Percentiles rank a stretch among this genome's conserved stretches.
phyloP scores from a whole-genome alignment of 2,888 invertebrate genomes.

The Griposia aprilina region DNA sequence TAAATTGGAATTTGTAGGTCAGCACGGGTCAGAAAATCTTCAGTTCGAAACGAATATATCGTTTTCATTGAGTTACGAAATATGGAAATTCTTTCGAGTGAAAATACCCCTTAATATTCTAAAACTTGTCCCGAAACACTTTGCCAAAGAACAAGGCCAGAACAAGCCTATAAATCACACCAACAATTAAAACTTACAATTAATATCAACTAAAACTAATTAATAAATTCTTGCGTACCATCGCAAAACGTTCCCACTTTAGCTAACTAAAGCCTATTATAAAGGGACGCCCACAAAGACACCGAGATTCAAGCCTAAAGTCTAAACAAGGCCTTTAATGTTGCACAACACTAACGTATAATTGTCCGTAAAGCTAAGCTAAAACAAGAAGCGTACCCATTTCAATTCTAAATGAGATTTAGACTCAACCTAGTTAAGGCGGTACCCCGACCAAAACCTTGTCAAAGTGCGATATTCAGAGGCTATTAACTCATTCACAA shows the following conservation, averaged over 20 bases:
- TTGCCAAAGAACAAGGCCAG: not conserved
- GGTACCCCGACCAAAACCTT: too few species aligned
- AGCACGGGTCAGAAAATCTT: too few species aligned
- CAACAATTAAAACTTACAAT: slow-evolving; percentile 35
- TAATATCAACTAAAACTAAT: slow-evolving; percentile 48
- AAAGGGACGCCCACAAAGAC: slow-evolving; percentile 40
- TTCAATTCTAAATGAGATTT: slow-evolving; percentile 62
- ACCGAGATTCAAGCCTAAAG: slow-evolving; percentile 32
- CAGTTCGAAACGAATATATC: not conserved
- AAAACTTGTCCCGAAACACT: not conserved
- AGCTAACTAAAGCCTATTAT: slow-evolving; percentile 2
- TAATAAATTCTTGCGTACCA: slow-evolving; percentile 38
- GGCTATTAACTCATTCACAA: too few species aligned
- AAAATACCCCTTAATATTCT: not conserved
- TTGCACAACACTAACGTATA: slow-evolving; percentile 42
- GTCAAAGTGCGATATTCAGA: too few species aligned
- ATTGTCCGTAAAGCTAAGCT: slow-evolving; percentile 27
- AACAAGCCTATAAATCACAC: slow-evolving; percentile 27
- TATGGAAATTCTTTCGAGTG: not conserved
- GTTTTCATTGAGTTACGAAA: not conserved
- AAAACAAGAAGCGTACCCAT: slow-evolving; percentile 36
- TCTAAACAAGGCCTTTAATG: slow-evolving; percentile 49
- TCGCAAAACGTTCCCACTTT: slow-evolving; percentile 6
- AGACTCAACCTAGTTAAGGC: slow-evolving; percentile 51
- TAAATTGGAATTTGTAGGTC: too few species aligned